Base-by-base conservation (phyloP, 2,113 vertebrate genomes). In the Machaerirhynchus nigripectus region DNA sequence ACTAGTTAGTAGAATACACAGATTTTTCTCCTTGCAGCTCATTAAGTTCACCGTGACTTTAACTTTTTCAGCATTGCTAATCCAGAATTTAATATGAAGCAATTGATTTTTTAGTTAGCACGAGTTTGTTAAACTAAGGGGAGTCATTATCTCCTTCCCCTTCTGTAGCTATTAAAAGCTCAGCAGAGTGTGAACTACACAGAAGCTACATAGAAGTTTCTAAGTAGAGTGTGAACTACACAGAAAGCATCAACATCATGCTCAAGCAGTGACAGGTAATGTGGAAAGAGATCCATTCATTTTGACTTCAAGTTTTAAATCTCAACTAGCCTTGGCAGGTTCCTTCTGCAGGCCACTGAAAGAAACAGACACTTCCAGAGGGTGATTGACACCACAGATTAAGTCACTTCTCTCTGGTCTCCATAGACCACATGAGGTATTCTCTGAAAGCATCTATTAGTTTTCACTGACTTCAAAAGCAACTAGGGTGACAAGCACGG, bases 391-490 rank as follows among this genome's bases (percentile, higher is more conserved):
- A 49, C 7, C 26, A 17, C 35, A 55, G 56, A 4, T 6, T 4
- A 30, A 76, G 33, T 60, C 39, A 24, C 39, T 16, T 64, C 55
- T 71, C 46, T 55, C 23, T 11, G 17, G 11, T 59, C 63, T 73
- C 10, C 3, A 19, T 0, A 57, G 69, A 82, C 31, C 16, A 52
- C 56, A 52, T 5, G 21, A 78, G 37, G 57, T 1, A 1, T 24
- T 56, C 52, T 70, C 64, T 84, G 42, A 37, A 81, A 64, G 31
- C 27, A 46, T 24, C 75, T 56, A 3, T 78, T 30, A 35, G 14
- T 40, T 84, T 74, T 56, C 65, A 61, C 31, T 71, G 42, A 63
- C 60, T 88, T 46, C 56, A 85, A 85, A 73, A 52, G 37, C n/a
- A 71, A 15, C 31, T 24, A 37, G 16, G 12, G 22, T 61, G 37